Conservation (phyloP, 2,888 invertebrate genomes). For the Schizaphis graminum region DNA sequence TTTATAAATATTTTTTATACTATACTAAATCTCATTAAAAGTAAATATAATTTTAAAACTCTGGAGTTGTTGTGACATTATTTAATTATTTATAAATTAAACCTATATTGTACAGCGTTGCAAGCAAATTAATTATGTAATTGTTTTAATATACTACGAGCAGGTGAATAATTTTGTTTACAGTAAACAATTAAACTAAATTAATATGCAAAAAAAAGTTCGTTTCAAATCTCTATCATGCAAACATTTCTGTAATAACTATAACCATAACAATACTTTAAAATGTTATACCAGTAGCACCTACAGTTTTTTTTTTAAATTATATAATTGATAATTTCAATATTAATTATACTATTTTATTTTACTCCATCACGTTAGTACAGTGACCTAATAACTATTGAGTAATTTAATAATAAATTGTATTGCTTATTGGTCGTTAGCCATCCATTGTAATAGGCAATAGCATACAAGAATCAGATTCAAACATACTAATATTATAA, state of each 20-base stretch:
- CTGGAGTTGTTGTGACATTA: not conserved
- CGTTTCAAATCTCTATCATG: not conserved
- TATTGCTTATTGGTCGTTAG: not conserved
- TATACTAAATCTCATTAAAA: conserved; percentile 42
- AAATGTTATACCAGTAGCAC: not conserved
- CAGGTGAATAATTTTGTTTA: not conserved
- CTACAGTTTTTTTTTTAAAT: not conserved
- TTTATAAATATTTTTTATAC: conserved; percentile 10
- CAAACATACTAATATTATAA: not conserved
- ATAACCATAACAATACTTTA: not conserved
- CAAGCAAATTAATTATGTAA: not conserved
- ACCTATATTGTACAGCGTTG: not conserved
- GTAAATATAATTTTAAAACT: not conserved
- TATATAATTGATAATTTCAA: not conserved
- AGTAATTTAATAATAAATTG: not conserved
- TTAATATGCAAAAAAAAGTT: not conserved
- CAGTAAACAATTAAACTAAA: not conserved
- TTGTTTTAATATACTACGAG: not conserved
- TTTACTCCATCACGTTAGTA: not conserved
- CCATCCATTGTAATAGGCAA: not conserved
- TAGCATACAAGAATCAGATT: not conserved
- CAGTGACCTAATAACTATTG: not conserved
- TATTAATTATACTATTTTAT: not conserved
- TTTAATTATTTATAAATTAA: not conserved
- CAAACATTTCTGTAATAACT: no score